Percentiles rank a stretch among this genome's conserved stretches.
These are phyloP conservation scores for Arenaria interpres DNA, from an alignment of 2,113 vertebrate species.

Conservation along the genomic window DNA sequence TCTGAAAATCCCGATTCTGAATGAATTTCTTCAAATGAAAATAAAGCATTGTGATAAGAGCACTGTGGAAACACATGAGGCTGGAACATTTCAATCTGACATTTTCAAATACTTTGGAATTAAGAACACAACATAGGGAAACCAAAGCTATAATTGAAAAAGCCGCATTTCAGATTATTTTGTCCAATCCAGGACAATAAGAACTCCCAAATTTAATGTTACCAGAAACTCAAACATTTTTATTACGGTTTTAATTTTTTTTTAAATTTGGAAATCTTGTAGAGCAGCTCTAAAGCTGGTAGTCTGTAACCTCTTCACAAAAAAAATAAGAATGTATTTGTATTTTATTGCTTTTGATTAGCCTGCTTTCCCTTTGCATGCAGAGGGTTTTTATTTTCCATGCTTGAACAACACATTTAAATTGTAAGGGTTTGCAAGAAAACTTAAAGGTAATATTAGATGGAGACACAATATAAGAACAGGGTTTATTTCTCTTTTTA, in stretches of 20 bases:
- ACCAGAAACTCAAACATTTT: not conserved
- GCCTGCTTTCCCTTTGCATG: not conserved
- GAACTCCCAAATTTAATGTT: not conserved
- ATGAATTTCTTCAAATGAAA: not conserved
- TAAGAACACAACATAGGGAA: not conserved
- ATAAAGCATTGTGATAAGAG: not conserved
- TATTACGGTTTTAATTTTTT: not conserved
- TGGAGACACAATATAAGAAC: not conserved
- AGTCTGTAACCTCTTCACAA: not conserved
- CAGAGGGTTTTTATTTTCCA: not conserved
- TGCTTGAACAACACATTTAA: not conserved
- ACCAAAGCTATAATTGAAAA: not conserved
- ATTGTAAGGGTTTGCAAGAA: not conserved
- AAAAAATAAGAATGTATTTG: not conserved
- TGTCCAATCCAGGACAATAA: not conserved
- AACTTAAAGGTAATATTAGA: not conserved
- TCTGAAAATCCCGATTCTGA: rapidly evolving
- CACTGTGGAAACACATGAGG: not conserved
- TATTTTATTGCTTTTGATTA: not conserved
- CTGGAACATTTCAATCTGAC: not conserved
- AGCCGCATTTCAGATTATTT: not conserved
- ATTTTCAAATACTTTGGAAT: not conserved
- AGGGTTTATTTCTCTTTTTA: not conserved
- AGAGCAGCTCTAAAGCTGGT: not conserved
- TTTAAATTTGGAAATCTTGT: not conserved